Conservation (phyloP, 2,113 vertebrate genomes). For the Origma solitaria region DNA sequence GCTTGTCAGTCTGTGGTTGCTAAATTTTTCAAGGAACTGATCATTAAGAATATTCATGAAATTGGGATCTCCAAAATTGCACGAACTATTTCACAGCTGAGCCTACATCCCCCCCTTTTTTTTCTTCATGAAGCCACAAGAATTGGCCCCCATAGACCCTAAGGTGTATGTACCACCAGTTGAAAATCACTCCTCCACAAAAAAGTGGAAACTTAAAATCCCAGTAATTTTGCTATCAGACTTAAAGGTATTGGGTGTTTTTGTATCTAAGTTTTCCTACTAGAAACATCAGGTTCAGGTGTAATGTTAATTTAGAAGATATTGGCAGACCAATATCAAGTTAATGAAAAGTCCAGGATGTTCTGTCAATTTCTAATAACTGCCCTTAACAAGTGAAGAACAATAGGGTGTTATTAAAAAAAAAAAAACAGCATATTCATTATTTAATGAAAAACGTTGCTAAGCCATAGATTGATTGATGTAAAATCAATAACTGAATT, state of each 20-base stretch:
- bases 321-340: not conserved
- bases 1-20: not conserved
- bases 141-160: not conserved
- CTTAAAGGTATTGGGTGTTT: not conserved
- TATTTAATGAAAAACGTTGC: not conserved
- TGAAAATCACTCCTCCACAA: not conserved
- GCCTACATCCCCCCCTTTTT: not conserved
- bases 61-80: not conserved
- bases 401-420: not conserved
- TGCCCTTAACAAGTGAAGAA: not conserved
- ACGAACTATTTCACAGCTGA: not conserved
- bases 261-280: not conserved
- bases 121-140: not conserved
- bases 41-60: not conserved
- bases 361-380: not conserved
- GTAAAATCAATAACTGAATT: not conserved
- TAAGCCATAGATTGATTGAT: not conserved
- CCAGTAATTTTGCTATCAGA: not conserved
- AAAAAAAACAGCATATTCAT: not conserved
- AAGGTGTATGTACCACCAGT: not conserved
- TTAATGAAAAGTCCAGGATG: not conserved
- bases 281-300: not conserved
- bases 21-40: not conserved
- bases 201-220: not conserved
- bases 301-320: not conserved